phyloP scores from a whole-genome alignment of 2,888 invertebrate species.

The Polymixis flavicincta region DNA sequence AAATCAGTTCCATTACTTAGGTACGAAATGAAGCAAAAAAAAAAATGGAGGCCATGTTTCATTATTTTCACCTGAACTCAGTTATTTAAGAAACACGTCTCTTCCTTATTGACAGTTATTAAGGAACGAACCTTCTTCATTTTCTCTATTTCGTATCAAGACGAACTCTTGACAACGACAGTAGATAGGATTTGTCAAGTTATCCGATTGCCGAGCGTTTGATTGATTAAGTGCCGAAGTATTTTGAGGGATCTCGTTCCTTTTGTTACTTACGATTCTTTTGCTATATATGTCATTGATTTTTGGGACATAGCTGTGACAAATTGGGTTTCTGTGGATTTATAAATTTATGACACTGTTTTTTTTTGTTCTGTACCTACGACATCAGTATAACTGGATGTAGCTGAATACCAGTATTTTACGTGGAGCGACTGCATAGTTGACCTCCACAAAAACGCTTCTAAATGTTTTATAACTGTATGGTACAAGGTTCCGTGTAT shows the following conservation, averaged over 20 bases:
- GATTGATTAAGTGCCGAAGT: slow-evolving; percentile 65
- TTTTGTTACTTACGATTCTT: slow-evolving; percentile 45
- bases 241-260: slow-evolving; percentile 42
- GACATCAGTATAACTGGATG: too few species aligned
- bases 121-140: slow-evolving; percentile 32
- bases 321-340: slow-evolving; percentile 31
- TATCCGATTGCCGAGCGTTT: slow-evolving; percentile 62
- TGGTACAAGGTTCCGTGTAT: too few species aligned
- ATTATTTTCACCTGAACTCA: background rate
- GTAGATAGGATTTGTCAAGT: slow-evolving; percentile 64
- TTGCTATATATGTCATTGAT: slow-evolving; percentile 29
- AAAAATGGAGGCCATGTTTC: too few species aligned
- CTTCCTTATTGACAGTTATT: slow-evolving; percentile 29
- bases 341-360: background rate
- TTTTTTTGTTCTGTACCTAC: background rate
- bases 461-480: too few species aligned
- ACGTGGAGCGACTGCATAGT: too few species aligned
- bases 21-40: too few species aligned
- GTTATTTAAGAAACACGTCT: slow-evolving; percentile 17
- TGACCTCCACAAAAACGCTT: too few species aligned
- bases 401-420: too few species aligned
- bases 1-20: too few species aligned
- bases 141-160: slow-evolving; percentile 31
- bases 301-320: slow-evolving; percentile 22
- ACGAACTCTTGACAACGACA: slow-evolving; percentile 54